These are phyloP conservation scores for Dolichoris vasculosae DNA, from an alignment of 1,140 invertebrate species.

Conservation along the genomic window DNA sequence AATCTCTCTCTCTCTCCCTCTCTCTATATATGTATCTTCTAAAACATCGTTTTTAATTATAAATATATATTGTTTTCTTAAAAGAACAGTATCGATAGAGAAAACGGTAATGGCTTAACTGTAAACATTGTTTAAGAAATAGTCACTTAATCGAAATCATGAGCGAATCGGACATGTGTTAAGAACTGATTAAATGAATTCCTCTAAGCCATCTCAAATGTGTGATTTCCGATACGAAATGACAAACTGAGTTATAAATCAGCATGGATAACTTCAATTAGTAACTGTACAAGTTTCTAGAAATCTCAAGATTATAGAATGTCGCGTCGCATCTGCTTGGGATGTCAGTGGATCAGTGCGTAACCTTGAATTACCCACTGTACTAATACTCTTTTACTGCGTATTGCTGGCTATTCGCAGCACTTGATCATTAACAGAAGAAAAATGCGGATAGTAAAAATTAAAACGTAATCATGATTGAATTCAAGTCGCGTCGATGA, in stretches of 20 bases:
- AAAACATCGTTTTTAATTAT: no score
- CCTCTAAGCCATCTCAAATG: background rate
- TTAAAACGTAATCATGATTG: background rate
- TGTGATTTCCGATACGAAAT: background rate
- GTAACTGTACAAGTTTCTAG: background rate
- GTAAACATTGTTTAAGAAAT: background rate
- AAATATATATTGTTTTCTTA: no score
- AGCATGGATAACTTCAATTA: slow-evolving; percentile 6
- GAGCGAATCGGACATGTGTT: background rate
- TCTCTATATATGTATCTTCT: no score
- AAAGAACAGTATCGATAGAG: no score
- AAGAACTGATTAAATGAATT: background rate
- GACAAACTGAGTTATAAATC: slow-evolving; percentile 1
- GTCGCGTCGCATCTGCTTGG: background rate
- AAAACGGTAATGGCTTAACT: background rate
- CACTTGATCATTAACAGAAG: background rate
- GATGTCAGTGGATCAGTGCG: slow-evolving; percentile 22
- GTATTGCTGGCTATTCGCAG: background rate
- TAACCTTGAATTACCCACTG: slow-evolving; percentile 45
- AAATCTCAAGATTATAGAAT: slow-evolving; percentile 21
- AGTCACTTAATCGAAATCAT: background rate
- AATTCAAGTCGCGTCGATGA: background rate
- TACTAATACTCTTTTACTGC: slow-evolving; percentile 39
- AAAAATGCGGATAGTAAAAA: slow-evolving; percentile 24
- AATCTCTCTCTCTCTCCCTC: no score